Percentiles rank a stretch among this genome's conserved stretches.
phyloP scores from a whole-genome alignment of 2,113 vertebrate genomes.

The Bombycilla garrulus region DNA sequence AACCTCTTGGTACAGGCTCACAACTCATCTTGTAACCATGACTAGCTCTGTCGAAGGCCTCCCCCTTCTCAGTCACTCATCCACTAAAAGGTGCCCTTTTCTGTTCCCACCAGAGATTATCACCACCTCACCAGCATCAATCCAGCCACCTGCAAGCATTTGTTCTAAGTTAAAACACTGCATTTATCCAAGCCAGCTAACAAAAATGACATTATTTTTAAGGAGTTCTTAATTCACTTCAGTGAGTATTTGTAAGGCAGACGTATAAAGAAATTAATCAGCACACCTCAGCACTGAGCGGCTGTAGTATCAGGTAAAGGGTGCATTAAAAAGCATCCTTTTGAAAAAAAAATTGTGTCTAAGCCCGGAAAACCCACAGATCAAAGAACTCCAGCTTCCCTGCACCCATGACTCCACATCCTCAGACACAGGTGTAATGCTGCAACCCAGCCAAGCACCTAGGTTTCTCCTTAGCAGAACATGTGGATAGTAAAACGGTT shows the following conservation, averaged over 20 bases:
- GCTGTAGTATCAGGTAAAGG: neutral
- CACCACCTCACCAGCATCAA: neutral
- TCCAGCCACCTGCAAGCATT: neutral
- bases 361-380: neutral
- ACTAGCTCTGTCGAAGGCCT: neutral
- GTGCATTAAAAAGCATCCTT: neutral
- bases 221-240: neutral
- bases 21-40: neutral
- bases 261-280: neutral
- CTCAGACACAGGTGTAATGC: neutral
- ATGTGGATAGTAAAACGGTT: fast-evolving
- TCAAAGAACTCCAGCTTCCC: neutral
- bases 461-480: neutral
- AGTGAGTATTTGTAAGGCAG: neutral
- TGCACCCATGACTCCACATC: neutral
- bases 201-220: neutral
- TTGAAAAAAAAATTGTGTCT: neutral
- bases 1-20: neutral
- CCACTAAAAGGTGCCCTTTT: neutral
- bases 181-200: neutral
- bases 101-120: neutral
- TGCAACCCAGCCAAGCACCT: neutral
- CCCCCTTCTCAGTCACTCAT: neutral
- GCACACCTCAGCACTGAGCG: neutral
- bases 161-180: neutral